phyloP scores from a whole-genome alignment of 2,113 vertebrate genomes.

The Tupaia tana region DNA sequence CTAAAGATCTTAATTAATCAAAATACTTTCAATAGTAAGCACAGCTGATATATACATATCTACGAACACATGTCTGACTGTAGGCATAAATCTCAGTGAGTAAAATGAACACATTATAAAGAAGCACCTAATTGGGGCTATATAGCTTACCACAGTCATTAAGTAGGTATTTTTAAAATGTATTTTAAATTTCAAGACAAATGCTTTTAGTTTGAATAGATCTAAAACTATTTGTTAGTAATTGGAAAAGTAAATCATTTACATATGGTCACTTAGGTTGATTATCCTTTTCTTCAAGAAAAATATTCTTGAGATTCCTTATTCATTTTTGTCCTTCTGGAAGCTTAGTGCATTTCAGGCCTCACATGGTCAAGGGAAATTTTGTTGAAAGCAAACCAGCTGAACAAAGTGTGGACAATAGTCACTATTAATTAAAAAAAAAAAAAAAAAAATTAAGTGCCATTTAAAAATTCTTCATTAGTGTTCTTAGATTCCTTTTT shows the following conservation, averaged over 20 bases:
- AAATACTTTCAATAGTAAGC: no score
- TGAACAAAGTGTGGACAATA: not conserved
- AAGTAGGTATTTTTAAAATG: no score
- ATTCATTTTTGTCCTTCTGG: not conserved
- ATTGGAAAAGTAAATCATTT: not conserved
- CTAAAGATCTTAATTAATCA: no score
- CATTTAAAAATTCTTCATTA: not conserved
- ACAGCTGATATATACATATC: no score
- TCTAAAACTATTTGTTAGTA: not conserved
- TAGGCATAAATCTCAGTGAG: no score
- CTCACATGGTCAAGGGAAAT: not conserved
- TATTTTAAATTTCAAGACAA: no score
- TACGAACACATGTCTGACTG: no score
- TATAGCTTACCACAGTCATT: no score
- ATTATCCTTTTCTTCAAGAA: not conserved
- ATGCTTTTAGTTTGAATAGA: no score
- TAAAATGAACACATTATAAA: no score
- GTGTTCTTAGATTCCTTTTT: not conserved
- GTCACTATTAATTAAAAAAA: not conserved
- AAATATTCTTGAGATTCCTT: not conserved
- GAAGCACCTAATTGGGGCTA: no score
- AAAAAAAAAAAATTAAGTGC: not conserved
- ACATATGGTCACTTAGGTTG: not conserved
- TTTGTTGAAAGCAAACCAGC: not conserved
- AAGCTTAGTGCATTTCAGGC: not conserved